Conservation (phyloP, 35 echinoderm and acorn worm species). For the Amphiura filiformis region DNA sequence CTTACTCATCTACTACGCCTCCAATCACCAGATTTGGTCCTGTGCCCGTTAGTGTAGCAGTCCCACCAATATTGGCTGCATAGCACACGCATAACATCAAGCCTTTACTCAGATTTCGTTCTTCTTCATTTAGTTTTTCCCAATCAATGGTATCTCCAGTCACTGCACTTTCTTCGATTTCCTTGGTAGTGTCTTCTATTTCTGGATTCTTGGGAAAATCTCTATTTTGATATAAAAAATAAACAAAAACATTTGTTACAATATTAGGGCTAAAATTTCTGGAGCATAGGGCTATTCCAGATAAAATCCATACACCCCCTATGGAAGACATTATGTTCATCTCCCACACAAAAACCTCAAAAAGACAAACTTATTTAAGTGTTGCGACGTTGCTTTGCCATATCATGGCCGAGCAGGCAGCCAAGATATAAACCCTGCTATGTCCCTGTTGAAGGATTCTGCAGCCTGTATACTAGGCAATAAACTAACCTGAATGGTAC, state of each 20-base stretch:
- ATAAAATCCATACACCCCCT: no score
- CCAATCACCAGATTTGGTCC: slow-evolving; percentile 67
- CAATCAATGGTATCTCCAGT: not conserved
- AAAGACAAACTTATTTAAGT: no score
- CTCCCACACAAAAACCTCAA: no score
- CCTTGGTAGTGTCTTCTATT: not conserved
- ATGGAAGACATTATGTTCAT: no score
- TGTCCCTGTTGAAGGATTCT: no score
- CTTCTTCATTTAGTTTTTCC: not conserved
- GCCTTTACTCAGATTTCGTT: slow-evolving; percentile 64
- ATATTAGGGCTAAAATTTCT: no score
- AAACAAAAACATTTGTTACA: not conserved
- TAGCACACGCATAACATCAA: slow-evolving; percentile 66
- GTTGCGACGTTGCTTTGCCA: no score
- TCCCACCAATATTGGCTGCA: slow-evolving; percentile 82
- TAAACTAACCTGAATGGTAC: no score
- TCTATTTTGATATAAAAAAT: not conserved
- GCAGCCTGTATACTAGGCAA: no score
- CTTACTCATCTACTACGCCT: slow-evolving; percentile 72
- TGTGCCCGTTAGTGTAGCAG: slow-evolving; percentile 77
- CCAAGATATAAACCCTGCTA: no score
- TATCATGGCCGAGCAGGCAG: no score
- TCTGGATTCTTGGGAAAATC: not conserved
- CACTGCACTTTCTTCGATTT: not conserved
- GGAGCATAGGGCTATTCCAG: no score